Evolutionary conservation across 1,140 invertebrate species (phyloP), one percentile per base, ranked within the genome.

Genomic region (Apis florea): DNA sequence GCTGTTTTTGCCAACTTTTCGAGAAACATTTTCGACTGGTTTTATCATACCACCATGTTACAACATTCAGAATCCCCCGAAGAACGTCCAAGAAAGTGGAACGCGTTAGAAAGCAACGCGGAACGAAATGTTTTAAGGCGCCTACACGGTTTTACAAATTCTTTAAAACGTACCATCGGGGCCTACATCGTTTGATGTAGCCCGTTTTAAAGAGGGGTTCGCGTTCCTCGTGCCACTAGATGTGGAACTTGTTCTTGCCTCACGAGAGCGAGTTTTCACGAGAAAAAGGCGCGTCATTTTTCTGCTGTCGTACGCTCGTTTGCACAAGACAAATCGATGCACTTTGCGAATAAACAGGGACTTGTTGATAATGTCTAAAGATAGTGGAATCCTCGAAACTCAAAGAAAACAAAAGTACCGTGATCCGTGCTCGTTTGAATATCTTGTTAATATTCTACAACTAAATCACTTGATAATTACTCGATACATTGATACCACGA

Each of bases 21-120:
- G 51, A 67, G 53, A 53, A 53, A 53, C 19, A 78, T 82, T 77
- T 40, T 82, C 74, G 53, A 24, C 53, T 17, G n/a, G 70, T 72
- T 83, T 75, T 40, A 40, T 4, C 31, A 6, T 40, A 69, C 82
- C 74, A 76, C 80, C 72, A 77, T 56, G 63, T 66, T 78, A 64
- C 74, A 58, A 67, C 53, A 51, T 72, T 70, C 26, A 56, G 66
- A 81, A 76, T 82, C 80, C 49, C 26, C 49, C 58, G 78, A 79
- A 69, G 64, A 89, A 87, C 73, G 82, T 70, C 59, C 82, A 83
- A 70, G 78, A 82, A 89, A 89, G 85, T 88, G 68, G 88, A 89
- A 86, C 84, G 84, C 49, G 64, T 78, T 83, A 80, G 85, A 88
- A 83, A 83, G 85, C 66, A 77, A 79, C 51, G 66, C 80, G 80